A percentile compares a stretch with the other conserved stretches of the same genome.
phyloP scores from a whole-genome alignment of 2,797 vertebrate species.

The Urocyon cinereoargenteus region DNA sequence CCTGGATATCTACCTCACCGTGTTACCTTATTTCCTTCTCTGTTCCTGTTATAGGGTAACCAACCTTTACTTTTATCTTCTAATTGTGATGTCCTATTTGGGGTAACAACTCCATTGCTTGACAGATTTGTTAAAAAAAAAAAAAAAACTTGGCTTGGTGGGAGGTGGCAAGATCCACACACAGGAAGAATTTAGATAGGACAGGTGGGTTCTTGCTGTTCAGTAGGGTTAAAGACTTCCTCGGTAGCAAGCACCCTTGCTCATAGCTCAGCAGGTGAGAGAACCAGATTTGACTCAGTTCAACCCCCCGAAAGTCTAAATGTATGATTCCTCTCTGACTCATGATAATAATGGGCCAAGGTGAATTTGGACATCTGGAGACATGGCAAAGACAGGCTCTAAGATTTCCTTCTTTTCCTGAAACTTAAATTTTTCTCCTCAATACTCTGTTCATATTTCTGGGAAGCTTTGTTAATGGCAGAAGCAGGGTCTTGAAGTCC shows the following conservation, averaged over 20 bases:
- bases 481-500: neutral
- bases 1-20: neutral
- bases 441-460: conserved; percentile 20
- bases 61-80: neutral
- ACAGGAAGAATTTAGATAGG: neutral
- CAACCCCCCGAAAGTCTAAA: neutral
- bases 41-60: neutral
- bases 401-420: neutral
- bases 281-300: neutral
- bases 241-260: neutral
- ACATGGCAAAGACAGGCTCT: neutral
- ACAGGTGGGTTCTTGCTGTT: neutral
- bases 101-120: neutral
- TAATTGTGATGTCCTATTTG: neutral
- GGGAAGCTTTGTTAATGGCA: neutral
- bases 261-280: neutral
- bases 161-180: neutral
- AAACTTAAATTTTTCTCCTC: neutral
- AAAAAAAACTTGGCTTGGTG: neutral
- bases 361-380: neutral
- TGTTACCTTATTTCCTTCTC: neutral
- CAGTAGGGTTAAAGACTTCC: neutral
- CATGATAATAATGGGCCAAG: neutral
- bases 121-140: conserved; percentile 4
- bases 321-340: neutral